phyloP scores from a whole-genome alignment of 37 sponge, comb jelly and placozoan genomes.

The Cliona cf. orientalis region DNA sequence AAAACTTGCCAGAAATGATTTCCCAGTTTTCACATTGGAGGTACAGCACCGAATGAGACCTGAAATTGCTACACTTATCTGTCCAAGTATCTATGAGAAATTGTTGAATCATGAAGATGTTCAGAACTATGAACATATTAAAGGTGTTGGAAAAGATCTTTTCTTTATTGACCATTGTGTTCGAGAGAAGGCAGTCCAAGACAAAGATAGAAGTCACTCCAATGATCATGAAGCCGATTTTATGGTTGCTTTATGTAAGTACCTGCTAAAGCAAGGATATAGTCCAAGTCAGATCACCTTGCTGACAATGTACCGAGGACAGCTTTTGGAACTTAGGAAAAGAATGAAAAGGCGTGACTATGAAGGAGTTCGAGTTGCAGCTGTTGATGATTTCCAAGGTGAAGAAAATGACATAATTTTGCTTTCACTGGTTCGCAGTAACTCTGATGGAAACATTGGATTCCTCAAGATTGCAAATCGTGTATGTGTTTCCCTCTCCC shows the following conservation, averaged over 20 bases:
- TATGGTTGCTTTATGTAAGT: conserved; percentile 65
- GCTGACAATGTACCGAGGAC: conserved; percentile 91
- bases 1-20: conserved; percentile 53
- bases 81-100: conserved; percentile 69
- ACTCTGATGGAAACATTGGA: conserved; percentile 75
- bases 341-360: conserved; percentile 50
- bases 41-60: conserved; percentile 93
- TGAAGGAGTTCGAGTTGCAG: conserved; percentile 78
- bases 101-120: conserved; percentile 54
- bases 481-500: conserved; percentile 89
- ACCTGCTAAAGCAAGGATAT: conserved; percentile 84
- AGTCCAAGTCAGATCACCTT: conserved; percentile 73
- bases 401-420: conserved; percentile 95
- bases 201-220: conserved; percentile 49
- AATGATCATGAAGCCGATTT: conserved; percentile 83
- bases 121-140: conserved; percentile 41
- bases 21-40: conserved; percentile 56
- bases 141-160: conserved; percentile 67
- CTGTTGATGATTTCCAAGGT: conserved; percentile 96
- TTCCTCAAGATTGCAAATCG: conserved; percentile 82
- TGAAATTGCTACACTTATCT: conserved; percentile 79
- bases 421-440: conserved; percentile 86
- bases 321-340: conserved; percentile 72
- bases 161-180: conserved; percentile 71
- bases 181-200: conserved; percentile 47